Evolutionary conservation across 1,140 invertebrate genomes (phyloP).

Genomic region (Wiebesia pumilae): DNA sequence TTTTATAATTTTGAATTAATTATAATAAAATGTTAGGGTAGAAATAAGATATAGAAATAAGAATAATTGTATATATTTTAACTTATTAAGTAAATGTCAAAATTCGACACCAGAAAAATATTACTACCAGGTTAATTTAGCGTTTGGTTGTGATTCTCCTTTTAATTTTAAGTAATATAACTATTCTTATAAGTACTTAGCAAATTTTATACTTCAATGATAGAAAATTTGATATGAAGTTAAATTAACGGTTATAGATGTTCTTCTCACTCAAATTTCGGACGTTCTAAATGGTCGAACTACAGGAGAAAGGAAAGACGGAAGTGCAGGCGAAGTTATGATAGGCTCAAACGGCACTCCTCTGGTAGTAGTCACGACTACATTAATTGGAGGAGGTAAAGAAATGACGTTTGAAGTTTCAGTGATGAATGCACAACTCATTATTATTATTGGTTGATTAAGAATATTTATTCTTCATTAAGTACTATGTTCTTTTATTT

Average conservation of each 20-base stretch:
- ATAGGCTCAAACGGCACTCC: slow-evolving; percentile 59
- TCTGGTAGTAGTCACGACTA: slow-evolving; percentile 56
- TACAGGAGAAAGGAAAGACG: slow-evolving; percentile 50
- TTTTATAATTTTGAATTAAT: too few relatives aligned
- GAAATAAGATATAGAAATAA: too few relatives aligned
- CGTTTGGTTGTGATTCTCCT: too few relatives aligned
- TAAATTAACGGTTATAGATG: slow-evolving; percentile 61
- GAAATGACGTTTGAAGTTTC: slow-evolving; percentile 33
- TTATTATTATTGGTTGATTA: too few relatives aligned
- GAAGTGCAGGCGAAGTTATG: slow-evolving; percentile 56
- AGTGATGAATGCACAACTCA: too few relatives aligned
- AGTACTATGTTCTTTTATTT: too few relatives aligned
- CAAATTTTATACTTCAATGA: background rate
- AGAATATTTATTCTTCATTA: too few relatives aligned
- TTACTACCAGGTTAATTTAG: background rate
- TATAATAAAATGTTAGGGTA: too few relatives aligned
- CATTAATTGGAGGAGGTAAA: slow-evolving; percentile 63
- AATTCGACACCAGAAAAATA: too few relatives aligned
- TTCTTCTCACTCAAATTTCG: slow-evolving; percentile 61
- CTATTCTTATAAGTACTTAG: background rate
- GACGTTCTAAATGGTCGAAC: slow-evolving; percentile 60
- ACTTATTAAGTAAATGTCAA: too few relatives aligned
- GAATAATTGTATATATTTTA: too few relatives aligned
- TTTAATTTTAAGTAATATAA: background rate
- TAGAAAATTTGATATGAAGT: slow-evolving; percentile 4